Base-by-base conservation (phyloP, 2,113 vertebrate species). In the Burhinus bistriatus region DNA sequence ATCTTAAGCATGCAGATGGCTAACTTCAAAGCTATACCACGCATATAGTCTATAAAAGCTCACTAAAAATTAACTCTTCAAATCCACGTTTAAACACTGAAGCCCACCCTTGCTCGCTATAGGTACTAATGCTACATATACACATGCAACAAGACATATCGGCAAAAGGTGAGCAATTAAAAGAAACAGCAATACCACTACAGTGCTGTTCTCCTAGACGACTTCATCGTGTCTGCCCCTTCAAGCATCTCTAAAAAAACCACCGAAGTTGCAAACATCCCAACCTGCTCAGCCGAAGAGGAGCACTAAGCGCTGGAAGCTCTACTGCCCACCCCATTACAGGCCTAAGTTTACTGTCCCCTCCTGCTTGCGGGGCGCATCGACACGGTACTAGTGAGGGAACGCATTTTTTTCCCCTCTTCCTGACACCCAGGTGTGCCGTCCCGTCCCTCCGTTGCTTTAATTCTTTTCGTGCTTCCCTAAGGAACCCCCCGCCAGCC, bases 51-150 rank as follows among this genome's bases (percentile, higher is more conserved):
- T 27, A 8, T 4, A 47, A 34, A 65, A 71, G n/a, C 34, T 81
- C 38, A 26, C 16, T 15, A 38, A 23, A 13, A 58, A 45, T 58
- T 6, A 30, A 34, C 34, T 51, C 29, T 65, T 57, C 68, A 44
- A 80, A 83, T 5, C 15, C 40, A 15, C n/a, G 3, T 3, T 14
- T 1, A 47, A 49, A 18, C 29, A 20, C 6, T 8, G 47, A 25
- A 54, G 42, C 36, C 81, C 62, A 36, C 2, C 18, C 22, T 7
- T 0, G 5, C 32, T 5, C 8, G 4, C 62, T 54, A 40, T 27
- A 57, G 52, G 7, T 16, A 27, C n/a, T 15, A 22, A 8, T 0
- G 10, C 44, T 2, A 12, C 2, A 9, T 2, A 15, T 0, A 5
- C 0, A 6, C 54, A 40, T 21, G 32, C 25, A 40, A 5, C 9